phyloP scores from a whole-genome alignment of 2,888 invertebrate genomes.

The Athetis lepigone region DNA sequence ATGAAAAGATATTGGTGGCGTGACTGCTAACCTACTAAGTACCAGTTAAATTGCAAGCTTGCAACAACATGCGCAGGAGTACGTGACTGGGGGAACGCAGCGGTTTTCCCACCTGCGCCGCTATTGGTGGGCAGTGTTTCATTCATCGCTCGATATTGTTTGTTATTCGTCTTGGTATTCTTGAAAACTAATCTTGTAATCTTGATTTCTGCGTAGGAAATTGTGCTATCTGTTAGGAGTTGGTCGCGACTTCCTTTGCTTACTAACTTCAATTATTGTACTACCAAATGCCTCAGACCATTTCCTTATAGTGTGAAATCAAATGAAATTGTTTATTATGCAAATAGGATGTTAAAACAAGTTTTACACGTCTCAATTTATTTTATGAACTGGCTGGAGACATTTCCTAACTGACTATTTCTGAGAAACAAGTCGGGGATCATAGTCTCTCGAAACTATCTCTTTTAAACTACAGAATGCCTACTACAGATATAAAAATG shows the following conservation, averaged over 20 bases:
- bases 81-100: conserved; percentile 45
- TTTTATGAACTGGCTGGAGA: too few relatives aligned
- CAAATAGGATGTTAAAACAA: too few relatives aligned
- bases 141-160: neutral
- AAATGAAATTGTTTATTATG: too few relatives aligned
- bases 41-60: conserved; percentile 7
- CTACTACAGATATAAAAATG: too few relatives aligned
- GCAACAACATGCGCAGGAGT: conserved; percentile 5
- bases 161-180: neutral
- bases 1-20: conserved; percentile 1
- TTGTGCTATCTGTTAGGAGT: neutral
- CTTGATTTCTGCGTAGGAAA: neutral
- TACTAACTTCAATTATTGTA: neutral
- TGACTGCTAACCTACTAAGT: conserved; percentile 28
- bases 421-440: too few relatives aligned
- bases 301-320: too few relatives aligned
- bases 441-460: too few relatives aligned
- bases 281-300: too few relatives aligned
- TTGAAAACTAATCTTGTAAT: neutral
- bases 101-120: conserved; percentile 38
- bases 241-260: neutral
- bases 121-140: conserved; percentile 1
- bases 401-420: too few relatives aligned
- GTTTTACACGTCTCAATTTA: too few relatives aligned
- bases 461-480: too few relatives aligned